Evolutionary conservation across 1,140 invertebrate species (phyloP).

Genomic region (Nebria ingens): DNA sequence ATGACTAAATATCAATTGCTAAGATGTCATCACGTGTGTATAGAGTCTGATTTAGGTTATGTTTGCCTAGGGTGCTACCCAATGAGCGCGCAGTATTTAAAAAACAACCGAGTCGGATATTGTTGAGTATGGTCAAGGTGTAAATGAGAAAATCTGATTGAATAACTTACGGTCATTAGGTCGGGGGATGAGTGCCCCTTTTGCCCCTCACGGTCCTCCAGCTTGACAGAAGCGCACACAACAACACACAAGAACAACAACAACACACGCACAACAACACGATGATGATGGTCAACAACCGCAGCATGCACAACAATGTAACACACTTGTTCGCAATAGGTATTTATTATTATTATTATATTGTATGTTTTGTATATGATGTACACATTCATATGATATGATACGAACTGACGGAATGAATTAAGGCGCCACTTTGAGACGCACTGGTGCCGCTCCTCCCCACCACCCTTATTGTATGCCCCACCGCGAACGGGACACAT

Average conservation of each 20-base stretch:
- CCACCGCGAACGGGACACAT: slow-evolving; percentile 34
- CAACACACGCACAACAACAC: slow-evolving; percentile 15
- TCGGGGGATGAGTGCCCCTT: slow-evolving; percentile 33
- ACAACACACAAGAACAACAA: slow-evolving; percentile 12
- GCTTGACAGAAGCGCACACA: slow-evolving; percentile 21
- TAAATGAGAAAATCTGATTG: not conserved
- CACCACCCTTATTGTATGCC: slow-evolving; percentile 21
- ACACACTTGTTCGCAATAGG: slow-evolving; percentile 1
- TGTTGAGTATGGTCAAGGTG: not conserved
- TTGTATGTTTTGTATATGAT: slow-evolving; percentile 7
- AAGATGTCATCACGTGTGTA: no score
- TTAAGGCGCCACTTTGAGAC: slow-evolving; percentile 27
- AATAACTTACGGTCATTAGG: slow-evolving; percentile 29
- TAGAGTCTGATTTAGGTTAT: no score
- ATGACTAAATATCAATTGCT: no score
- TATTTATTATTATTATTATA: not conserved
- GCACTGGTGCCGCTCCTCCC: slow-evolving; percentile 24
- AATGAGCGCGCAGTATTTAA: no score
- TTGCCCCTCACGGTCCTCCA: slow-evolving; percentile 32
- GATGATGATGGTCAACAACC: slow-evolving; percentile 13
- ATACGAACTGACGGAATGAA: slow-evolving; percentile 37
- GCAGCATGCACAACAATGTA: slow-evolving; percentile 14
- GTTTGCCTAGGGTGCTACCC: no score
- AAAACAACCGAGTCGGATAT: no score
- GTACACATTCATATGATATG: slow-evolving; percentile 34